A percentile compares a stretch with the other conserved stretches of the same genome.
phyloP scores from a whole-genome alignment of 2,797 vertebrate species.

The Peromyscus attwateri region DNA sequence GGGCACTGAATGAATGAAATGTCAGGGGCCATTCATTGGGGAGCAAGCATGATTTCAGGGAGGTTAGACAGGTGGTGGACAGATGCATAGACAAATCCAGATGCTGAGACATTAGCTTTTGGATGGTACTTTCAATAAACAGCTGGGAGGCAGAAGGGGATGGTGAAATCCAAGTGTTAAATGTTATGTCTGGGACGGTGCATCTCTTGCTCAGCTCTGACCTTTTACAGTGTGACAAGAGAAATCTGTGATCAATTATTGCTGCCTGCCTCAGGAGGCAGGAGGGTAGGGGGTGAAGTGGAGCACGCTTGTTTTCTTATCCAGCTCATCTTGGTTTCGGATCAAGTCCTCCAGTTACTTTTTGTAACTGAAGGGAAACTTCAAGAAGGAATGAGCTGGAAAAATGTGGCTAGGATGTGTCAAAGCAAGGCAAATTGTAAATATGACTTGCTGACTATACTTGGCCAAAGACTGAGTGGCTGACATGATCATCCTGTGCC shows the following conservation, averaged over 20 bases:
- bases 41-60: background rate
- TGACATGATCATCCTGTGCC: background rate
- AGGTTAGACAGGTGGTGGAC: background rate
- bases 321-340: background rate
- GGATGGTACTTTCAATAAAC: background rate
- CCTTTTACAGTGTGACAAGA: background rate
- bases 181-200: background rate
- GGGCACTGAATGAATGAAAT: background rate
- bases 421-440: background rate
- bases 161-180: background rate
- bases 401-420: background rate
- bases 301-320: background rate
- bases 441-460: background rate
- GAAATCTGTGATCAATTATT: background rate
- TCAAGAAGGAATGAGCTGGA: background rate
- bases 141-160: background rate
- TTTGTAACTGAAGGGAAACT: constrained; percentile 14
- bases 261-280: background rate
- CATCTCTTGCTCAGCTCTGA: background rate
- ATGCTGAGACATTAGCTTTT: background rate
- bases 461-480: background rate
- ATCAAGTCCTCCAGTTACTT: background rate
- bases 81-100: background rate
- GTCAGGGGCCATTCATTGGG: background rate
- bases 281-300: too few species aligned